A percentile compares a stretch with the other conserved stretches of the same genome.
These are phyloP conservation scores for Meandrusa payeni DNA, from an alignment of 2,888 invertebrate genomes.

Conservation along the genomic window DNA sequence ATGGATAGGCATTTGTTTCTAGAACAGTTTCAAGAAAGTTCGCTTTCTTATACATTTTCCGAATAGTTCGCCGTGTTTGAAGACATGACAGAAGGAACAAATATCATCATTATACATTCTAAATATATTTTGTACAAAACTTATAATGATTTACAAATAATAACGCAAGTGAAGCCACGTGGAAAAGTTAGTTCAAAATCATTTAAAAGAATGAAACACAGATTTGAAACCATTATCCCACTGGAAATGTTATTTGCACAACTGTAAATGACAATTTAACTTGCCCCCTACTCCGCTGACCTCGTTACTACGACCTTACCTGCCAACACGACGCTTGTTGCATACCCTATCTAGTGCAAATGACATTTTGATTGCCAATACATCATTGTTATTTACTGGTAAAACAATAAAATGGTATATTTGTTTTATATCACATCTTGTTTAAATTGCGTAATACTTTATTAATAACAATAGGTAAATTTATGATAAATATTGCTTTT, in stretches of 20 bases:
- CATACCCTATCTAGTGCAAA: constrained; percentile 17
- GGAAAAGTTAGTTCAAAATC: no score
- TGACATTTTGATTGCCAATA: constrained; percentile 17
- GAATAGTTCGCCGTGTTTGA: no score
- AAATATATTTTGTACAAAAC: no score
- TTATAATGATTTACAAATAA: no score
- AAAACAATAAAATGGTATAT: not conserved
- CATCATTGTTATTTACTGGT: constrained; percentile 12
- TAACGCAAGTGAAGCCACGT: no score
- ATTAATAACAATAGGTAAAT: constrained; percentile 1
- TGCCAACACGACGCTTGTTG: constrained; percentile 5
- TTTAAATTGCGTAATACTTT: constrained; percentile 1
- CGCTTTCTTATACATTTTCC: no score
- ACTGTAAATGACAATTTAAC: constrained; percentile 6
- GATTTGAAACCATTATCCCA: no score
- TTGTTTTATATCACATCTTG: not conserved
- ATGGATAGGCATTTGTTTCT: no score
- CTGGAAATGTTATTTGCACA: constrained; percentile 8
- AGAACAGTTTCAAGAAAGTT: no score
- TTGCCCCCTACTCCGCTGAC: constrained; percentile 14
- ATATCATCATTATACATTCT: no score
- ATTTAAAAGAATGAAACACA: no score
- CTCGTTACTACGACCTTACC: constrained; percentile 15
- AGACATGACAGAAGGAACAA: no score
- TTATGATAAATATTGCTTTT: constrained; percentile 9